These are phyloP conservation scores for Cryptus viduatorius DNA, from an alignment of 2,888 invertebrate species.

Conservation along the genomic window DNA sequence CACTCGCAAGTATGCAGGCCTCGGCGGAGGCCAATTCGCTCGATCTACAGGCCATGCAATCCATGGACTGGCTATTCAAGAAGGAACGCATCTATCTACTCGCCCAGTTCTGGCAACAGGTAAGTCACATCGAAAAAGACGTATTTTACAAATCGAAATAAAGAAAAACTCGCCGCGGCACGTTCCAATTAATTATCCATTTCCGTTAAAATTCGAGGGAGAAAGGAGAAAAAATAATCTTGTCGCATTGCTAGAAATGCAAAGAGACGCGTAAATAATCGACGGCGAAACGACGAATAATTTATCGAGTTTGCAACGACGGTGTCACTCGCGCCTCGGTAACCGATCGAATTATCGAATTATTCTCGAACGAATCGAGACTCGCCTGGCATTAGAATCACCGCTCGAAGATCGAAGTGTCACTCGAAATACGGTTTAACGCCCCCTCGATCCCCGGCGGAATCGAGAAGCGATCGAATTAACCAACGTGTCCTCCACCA, in stretches of 20 bases:
- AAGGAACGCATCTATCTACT: constrained; percentile 97
- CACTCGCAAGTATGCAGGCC: constrained; percentile 89
- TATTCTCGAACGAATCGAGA: background rate
- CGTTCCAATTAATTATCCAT: too few relatives aligned
- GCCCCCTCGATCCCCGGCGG: background rate
- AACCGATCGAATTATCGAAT: constrained; percentile 40
- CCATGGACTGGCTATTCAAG: constrained; percentile 98
- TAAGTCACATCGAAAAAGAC: constrained; percentile 85
- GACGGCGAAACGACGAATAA: constrained; percentile 13
- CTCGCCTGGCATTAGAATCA: constrained; percentile 5
- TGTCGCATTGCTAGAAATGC: background rate
- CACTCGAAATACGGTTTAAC: constrained; percentile 42
- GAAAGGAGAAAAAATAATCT: background rate
- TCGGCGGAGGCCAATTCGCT: constrained; percentile 92
- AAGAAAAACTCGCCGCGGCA: too few relatives aligned
- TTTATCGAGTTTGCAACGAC: background rate
- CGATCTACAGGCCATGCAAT: constrained; percentile 97
- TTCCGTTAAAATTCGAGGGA: background rate
- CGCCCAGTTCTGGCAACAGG: constrained; percentile 99
- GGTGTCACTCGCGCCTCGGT: constrained; percentile 13
- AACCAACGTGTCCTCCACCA: background rate
- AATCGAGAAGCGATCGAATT: constrained; percentile 39
- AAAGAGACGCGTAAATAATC: background rate
- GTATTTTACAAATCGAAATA: background rate
- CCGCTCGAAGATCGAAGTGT: constrained; percentile 54